Percentiles rank a stretch among this genome's conserved stretches.
These are phyloP conservation scores for Parazoanthus swiftii DNA, from an alignment of 92 coral and sea anemone species.

Conservation along the genomic window DNA sequence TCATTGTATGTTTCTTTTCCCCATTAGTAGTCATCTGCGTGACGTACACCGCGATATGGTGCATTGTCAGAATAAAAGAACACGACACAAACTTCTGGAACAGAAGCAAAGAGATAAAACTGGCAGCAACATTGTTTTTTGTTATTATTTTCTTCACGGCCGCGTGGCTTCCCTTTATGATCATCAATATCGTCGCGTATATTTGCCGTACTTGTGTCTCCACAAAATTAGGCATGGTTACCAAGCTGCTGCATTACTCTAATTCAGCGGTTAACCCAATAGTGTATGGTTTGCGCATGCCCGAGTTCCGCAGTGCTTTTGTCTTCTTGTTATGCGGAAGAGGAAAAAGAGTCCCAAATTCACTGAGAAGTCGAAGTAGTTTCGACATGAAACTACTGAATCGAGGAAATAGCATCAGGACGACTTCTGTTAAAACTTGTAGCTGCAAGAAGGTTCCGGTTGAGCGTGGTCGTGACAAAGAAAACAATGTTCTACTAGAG, in stretches of 20 bases:
- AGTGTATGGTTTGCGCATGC: conserved; percentile 55
- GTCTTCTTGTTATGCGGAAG: conserved; percentile 34
- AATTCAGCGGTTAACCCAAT: conserved; percentile 67
- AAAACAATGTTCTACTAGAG: conserved; percentile 6
- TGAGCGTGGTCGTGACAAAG: conserved; percentile 5
- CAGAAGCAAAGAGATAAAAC: conserved; percentile 54
- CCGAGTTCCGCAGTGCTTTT: conserved; percentile 67
- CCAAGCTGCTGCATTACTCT: conserved; percentile 67
- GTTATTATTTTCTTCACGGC: conserved; percentile 51
- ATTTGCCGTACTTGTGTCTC: conserved; percentile 45
- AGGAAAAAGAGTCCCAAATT: not conserved
- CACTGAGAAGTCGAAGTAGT: conserved; percentile 33
- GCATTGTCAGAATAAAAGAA: conserved; percentile 46
- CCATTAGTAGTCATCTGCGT: conserved; percentile 50
- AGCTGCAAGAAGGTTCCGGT: not conserved
- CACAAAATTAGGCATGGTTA: conserved; percentile 43
- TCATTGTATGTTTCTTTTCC: conserved; percentile 51
- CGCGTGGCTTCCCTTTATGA: conserved; percentile 74
- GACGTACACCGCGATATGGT: conserved; percentile 55
- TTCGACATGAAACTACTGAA: conserved; percentile 25
- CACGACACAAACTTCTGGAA: conserved; percentile 64
- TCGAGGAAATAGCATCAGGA: conserved; percentile 12
- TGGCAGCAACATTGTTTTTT: conserved; percentile 51
- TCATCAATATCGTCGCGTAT: conserved; percentile 53
- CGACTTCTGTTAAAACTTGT: not conserved